Evolutionary conservation across 2,797 vertebrate genomes (phyloP), one percentile per base, ranked within the genome.

Genomic region (Aselliscus stoliczkanus): DNA sequence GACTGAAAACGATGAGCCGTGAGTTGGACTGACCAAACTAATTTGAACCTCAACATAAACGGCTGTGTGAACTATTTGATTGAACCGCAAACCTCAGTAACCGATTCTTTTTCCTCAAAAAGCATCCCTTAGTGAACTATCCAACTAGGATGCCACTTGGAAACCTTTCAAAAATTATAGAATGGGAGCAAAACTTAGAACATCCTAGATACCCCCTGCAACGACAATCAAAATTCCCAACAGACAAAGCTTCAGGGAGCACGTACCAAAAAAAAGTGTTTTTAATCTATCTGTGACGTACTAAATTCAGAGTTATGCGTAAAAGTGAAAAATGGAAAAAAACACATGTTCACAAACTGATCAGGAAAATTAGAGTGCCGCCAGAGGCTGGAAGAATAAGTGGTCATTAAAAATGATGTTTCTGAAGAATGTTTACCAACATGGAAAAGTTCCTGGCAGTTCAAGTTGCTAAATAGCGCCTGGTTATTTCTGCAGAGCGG

Each of bases 341-440:
- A 27, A 4, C 21, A 4, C 9, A 27, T 0, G 34, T 5, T 34
- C 14, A 4, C 7, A 31, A 54, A 10, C 5, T 31, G 44, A 29
- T 4, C 0, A 23, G 56, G 6, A 37, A 17, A 15, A 37, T 14
- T 2, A 56, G 0, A 17, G 29, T 0, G 7, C 31, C 4, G 14
- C 18, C 65, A 5, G 1, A 11, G 52, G 23, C 31, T 8, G 34
- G 7, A 31, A 27, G 6, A 60, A 18, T 10, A 25, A 0, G 10
- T 1, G 4, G 50, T 7, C 56, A 25, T 15, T 8, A 64, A 52
- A 37, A 52, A 15, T 0, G n/a, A 31, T 11, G 21, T 13, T 76
- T 37, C n/a, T 0, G 0, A 82, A 39, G 29, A 25, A 21, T 1
- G 20, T 31, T 39, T 7, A n/a, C 58, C 8, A 15, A 73, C 20